phyloP scores from a whole-genome alignment of 2,113 vertebrate species.

The Otocyon megalotis region DNA sequence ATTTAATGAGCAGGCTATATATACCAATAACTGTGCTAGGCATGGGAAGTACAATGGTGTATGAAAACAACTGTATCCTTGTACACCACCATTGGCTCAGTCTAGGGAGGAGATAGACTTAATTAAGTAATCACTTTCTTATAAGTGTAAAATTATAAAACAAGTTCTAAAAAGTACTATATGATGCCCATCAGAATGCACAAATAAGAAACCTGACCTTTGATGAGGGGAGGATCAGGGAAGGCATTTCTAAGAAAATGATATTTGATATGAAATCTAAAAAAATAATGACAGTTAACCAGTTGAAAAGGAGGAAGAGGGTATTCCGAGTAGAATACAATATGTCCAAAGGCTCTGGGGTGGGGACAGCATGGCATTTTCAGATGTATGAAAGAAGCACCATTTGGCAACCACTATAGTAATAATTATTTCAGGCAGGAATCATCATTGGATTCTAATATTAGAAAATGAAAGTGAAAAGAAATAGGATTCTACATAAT shows the following conservation, averaged over 20 bases:
- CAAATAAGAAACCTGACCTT: not conserved
- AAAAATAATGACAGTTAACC: not conserved
- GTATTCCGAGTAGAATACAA: not conserved
- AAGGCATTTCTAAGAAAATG: not conserved
- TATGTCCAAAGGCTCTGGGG: not conserved
- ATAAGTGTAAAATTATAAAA: constrained; percentile 20
- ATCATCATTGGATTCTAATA: constrained; percentile 32
- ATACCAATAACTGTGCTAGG: not conserved
- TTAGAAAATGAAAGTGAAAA: constrained; percentile 36
- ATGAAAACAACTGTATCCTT: not conserved
- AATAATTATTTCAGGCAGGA: constrained; percentile 34
- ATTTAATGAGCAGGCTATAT: not conserved
- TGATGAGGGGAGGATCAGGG: not conserved
- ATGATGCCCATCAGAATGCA: not conserved
- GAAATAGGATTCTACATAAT: not conserved
- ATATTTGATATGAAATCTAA: constrained; percentile 11
- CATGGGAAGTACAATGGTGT: not conserved
- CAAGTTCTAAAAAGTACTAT: not conserved
- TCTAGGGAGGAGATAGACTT: not conserved
- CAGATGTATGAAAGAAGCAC: constrained; percentile 20
- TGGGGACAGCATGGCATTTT: not conserved
- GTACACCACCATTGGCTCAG: not conserved
- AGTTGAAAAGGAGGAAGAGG: not conserved
- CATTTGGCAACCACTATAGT: not conserved
- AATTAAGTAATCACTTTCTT: not conserved